These are phyloP conservation scores for Aphelinus certus DNA, from an alignment of 1,140 invertebrate species.

Conservation along the genomic window DNA sequence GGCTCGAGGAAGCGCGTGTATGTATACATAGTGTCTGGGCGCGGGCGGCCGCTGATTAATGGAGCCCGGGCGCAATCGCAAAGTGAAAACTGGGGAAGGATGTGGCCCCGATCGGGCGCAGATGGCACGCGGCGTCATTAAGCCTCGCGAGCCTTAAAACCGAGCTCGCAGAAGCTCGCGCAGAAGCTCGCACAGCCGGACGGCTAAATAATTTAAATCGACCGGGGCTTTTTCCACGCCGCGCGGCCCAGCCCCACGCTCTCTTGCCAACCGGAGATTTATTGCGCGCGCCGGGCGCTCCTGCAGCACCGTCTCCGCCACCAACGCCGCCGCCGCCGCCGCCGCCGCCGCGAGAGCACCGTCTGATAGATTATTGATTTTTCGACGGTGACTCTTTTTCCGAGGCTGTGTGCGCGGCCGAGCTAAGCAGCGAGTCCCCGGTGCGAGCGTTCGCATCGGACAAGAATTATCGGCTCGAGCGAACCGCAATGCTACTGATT, in stretches of 20 bases:
- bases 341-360: too few species aligned
- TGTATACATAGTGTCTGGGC: background rate
- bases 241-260: background rate
- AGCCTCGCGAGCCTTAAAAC: conserved; percentile 41
- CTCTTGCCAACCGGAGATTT: conserved; percentile 26
- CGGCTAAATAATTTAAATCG: conserved; percentile 40
- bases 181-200: background rate
- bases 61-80: conserved; percentile 47
- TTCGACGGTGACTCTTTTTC: conserved; percentile 3
- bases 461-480: too few species aligned
- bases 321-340: background rate
- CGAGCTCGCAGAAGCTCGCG: conserved; percentile 14
- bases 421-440: too few species aligned
- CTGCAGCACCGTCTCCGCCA: background rate
- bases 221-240: background rate
- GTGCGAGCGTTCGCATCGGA: too few species aligned
- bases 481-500: too few species aligned
- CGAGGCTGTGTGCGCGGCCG: too few species aligned
- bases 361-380: conserved; percentile 40
- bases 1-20: background rate
- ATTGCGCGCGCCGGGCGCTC: conserved; percentile 12
- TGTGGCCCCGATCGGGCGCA: conserved; percentile 55
- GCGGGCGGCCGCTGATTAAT: background rate
- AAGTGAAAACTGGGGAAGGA: conserved; percentile 52
- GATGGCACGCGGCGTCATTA: conserved; percentile 49